Percentiles rank a stretch among this genome's conserved stretches.
These are phyloP conservation scores for Biston stratarius DNA, from an alignment of 2,888 invertebrate genomes.

Conservation along the genomic window DNA sequence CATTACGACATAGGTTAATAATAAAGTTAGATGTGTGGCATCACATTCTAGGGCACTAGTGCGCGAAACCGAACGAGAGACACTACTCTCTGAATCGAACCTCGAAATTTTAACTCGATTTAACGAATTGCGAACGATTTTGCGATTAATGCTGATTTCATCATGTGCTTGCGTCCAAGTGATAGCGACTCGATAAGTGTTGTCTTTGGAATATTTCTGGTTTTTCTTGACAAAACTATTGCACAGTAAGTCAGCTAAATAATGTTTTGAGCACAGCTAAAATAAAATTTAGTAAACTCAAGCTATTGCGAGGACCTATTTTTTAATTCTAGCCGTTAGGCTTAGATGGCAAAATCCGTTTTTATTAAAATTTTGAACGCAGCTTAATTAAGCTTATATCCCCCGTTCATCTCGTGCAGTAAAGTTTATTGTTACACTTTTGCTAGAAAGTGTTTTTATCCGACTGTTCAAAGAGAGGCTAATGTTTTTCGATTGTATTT, in stretches of 20 bases:
- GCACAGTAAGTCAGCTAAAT: conserved; percentile 5
- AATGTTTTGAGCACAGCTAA: neutral
- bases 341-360: no score
- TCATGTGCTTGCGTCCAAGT: conserved; percentile 26
- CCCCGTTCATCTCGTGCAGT: no score
- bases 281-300: neutral
- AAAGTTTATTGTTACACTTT: no score
- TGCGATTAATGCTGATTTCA: conserved; percentile 10
- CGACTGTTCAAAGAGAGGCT: no score
- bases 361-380: no score
- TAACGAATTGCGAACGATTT: conserved; percentile 43
- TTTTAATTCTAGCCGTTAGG: neutral
- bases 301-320: neutral
- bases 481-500: no score
- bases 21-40: conserved; percentile 74
- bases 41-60: conserved; percentile 68
- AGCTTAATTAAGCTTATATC: neutral
- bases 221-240: neutral
- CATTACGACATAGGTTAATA: conserved; percentile 77
- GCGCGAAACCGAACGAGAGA: conserved; percentile 57
- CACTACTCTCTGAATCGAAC: conserved; percentile 49
- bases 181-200: conserved; percentile 22
- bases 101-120: conserved; percentile 32
- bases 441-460: neutral
- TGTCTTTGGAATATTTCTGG: neutral